These are phyloP conservation scores for Ditylenchus weischeri DNA, from an alignment of 2,888 invertebrate species.

Conservation along the genomic window DNA sequence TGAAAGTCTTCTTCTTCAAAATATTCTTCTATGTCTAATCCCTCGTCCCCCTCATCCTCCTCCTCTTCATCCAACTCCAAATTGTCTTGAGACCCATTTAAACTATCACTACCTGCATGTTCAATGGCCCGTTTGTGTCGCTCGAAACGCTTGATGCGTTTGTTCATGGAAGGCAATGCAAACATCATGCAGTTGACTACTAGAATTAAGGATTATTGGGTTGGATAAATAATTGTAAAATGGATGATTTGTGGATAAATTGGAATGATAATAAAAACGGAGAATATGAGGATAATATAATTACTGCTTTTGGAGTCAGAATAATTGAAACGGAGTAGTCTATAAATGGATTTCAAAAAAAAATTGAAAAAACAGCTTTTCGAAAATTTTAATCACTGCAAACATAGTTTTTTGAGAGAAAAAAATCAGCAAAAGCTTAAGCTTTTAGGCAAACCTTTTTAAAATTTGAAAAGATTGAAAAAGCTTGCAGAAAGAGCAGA, in stretches of 20 bases:
- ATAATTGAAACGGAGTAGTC: not conserved
- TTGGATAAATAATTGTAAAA: not conserved
- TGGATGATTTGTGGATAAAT: not conserved
- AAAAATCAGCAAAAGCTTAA: conserved; percentile 4
- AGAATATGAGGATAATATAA: no score
- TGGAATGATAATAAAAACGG: no score
- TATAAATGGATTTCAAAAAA: conserved; percentile 14
- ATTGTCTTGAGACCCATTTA: conserved; percentile 13
- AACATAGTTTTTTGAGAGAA: conserved; percentile 9
- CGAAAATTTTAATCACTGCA: not conserved
- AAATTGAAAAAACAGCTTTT: conserved; percentile 23
- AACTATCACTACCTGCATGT: conserved; percentile 48
- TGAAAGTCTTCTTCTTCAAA: conserved; percentile 9
- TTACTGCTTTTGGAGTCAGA: no score
- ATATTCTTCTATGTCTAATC: conserved; percentile 17
- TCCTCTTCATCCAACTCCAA: conserved; percentile 21
- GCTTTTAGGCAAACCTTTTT: not conserved
- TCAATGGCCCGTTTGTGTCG: conserved; percentile 52
- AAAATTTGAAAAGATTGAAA: conserved; percentile 14
- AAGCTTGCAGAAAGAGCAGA: conserved; percentile 18
- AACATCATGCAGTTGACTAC: conserved; percentile 58
- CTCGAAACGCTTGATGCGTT: conserved; percentile 52
- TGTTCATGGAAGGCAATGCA: conserved; percentile 55
- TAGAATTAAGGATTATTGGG: conserved; percentile 26
- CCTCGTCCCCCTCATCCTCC: conserved; percentile 22